Base-by-base conservation (phyloP, 2,797 vertebrate species). In the Phalloptychus januarius region DNA sequence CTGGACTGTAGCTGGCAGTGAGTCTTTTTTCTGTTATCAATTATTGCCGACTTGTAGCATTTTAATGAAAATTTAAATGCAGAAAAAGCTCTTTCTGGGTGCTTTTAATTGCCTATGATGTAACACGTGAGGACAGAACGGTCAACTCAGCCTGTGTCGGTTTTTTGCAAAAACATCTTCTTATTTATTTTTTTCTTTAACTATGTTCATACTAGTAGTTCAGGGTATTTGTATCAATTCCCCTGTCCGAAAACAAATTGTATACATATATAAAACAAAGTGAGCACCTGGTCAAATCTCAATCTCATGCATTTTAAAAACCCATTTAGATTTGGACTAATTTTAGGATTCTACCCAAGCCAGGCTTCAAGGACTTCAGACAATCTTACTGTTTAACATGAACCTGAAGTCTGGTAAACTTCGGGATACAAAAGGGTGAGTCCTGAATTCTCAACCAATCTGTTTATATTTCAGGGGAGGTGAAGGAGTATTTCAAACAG, bases 401-500 rank as follows among this genome's bases (percentile, higher is more conserved):
- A 69, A 10, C 38, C n/a, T 11, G 38, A 46, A 48, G 3, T 23
- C 28, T 48, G 71, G 5, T 38, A 13, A 69, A 42, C 5, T 25
- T 38, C 33, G 52, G 10, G 8, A 52, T 38, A 52, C 23, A 36
- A 38, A 36, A 72, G 10, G 1, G 52, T 52, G 3, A 36, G 38
- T 69, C 12, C 25, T 42, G 65, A 70, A 46, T 65, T 42, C 7
- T 6, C 4, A 46, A 50, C 25, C 12, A 20, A 8, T 54, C 46
- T 71, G 46, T 69, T 63, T 67, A 25, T 81, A 73, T 86, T 93
- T 1, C 94, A 99, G 98, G 87, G 92, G 97, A 98, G 84, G 42
- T 99, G 79, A 96, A 71, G 92, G 94, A 97, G 38, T 96, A 99
- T 82, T 99, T 99, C 72, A 90, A 86, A 3, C 97, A 97, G 89